Evolutionary conservation across 2,797 vertebrate genomes (phyloP).

Genomic region (Esox lucius): DNA sequence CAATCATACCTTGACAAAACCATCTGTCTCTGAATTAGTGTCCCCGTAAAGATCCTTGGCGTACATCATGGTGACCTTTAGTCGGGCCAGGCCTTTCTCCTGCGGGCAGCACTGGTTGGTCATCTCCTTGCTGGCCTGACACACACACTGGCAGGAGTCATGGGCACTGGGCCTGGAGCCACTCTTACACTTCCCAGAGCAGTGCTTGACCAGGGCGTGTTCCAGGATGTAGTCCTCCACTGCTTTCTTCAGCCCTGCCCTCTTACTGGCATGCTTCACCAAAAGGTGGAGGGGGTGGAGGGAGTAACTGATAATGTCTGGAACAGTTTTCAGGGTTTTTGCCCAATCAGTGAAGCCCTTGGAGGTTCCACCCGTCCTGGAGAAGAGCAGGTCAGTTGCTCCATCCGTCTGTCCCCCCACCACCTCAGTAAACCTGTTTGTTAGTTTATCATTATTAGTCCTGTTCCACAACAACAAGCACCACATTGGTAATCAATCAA

Average conservation of each 20-base stretch:
- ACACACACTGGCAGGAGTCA: slow-evolving; percentile 49
- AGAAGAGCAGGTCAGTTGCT: slow-evolving; percentile 1
- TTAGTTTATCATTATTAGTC: neutral
- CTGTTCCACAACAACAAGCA: neutral
- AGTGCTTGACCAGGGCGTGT: slow-evolving; percentile 59
- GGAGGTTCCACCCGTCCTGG: neutral
- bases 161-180: slow-evolving; percentile 35
- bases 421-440: slow-evolving; percentile 16
- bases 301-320: slow-evolving; percentile 58
- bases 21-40: slow-evolving; percentile 35
- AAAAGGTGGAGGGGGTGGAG: slow-evolving; percentile 66
- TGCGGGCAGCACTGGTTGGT: slow-evolving; percentile 61
- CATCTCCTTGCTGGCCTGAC: slow-evolving; percentile 8
- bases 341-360: slow-evolving; percentile 57
- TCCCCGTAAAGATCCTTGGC: slow-evolving; percentile 59
- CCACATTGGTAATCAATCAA: neutral
- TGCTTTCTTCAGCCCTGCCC: slow-evolving; percentile 43
- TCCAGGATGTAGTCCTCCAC: slow-evolving; percentile 61
- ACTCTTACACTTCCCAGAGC: slow-evolving; percentile 45
- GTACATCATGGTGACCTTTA: slow-evolving; percentile 38
- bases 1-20: slow-evolving; percentile 45
- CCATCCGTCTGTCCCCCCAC: slow-evolving; percentile 21
- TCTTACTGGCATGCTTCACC: slow-evolving; percentile 44
- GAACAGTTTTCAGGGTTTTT: slow-evolving; percentile 44
- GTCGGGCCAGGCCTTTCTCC: slow-evolving; percentile 50